These are phyloP conservation scores for Branchellion lobata DNA, from an alignment of 2,888 invertebrate genomes.

Conservation along the genomic window DNA sequence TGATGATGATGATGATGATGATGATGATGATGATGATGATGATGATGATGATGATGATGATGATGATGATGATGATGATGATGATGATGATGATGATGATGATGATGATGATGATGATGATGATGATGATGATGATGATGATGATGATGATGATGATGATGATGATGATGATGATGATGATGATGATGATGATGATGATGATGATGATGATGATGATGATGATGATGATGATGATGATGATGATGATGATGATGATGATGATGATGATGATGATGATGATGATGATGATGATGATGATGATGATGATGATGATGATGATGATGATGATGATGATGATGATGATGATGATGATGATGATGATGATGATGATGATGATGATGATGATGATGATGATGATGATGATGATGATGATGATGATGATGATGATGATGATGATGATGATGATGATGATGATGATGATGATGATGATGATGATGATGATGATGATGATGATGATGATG, in stretches of 20 bases:
- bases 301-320: background rate
- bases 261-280: background rate
- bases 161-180: background rate
- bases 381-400: conserved; percentile 2
- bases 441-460: background rate
- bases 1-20: background rate
- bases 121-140: conserved; percentile 1
- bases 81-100: conserved; percentile 15
- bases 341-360: conserved; percentile 3
- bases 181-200: conserved; percentile 10
- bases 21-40: conserved; percentile 12
- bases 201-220: background rate
- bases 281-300: conserved; percentile 15
- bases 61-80: background rate
- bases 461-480: background rate
- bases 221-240: conserved; percentile 5
- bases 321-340: conserved; percentile 4
- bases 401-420: background rate
- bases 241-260: background rate
- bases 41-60: background rate
- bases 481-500: background rate
- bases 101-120: background rate
- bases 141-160: background rate
- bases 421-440: conserved; percentile 1
- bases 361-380: conserved; percentile 2